Percentiles rank a stretch among this genome's conserved stretches.
These are phyloP conservation scores for Hydropotes inermis DNA, from an alignment of 2,113 vertebrate species.

Conservation along the genomic window DNA sequence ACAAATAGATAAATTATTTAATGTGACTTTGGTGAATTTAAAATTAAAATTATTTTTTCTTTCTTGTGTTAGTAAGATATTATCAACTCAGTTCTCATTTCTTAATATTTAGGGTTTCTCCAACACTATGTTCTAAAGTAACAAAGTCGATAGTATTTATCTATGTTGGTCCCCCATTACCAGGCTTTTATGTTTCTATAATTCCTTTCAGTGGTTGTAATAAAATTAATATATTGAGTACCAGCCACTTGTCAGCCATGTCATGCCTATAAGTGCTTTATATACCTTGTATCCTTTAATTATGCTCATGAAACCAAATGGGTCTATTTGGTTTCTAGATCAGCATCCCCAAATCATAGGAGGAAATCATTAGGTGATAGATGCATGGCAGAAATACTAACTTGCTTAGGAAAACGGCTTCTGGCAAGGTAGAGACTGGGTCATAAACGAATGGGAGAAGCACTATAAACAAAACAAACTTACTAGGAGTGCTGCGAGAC, in stretches of 20 bases:
- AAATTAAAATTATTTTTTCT: not conserved
- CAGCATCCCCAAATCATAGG: not conserved
- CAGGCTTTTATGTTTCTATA: not conserved
- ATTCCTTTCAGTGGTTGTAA: not conserved
- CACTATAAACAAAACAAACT: not conserved
- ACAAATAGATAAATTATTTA: not conserved
- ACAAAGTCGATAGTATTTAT: not conserved
- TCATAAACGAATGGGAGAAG: not conserved
- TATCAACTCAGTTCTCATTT: not conserved
- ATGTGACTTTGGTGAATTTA: not conserved
- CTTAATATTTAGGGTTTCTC: not conserved
- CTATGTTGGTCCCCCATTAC: not conserved
- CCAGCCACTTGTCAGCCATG: not conserved
- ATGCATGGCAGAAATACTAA: not conserved
- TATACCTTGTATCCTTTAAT: not conserved
- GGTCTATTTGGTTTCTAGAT: conserved; percentile 20
- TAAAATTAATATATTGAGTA: not conserved
- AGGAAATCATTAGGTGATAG: not conserved
- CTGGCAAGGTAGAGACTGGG: not conserved
- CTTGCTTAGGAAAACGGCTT: conserved; percentile 18
- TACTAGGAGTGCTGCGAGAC: not conserved
- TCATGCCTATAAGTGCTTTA: not conserved
- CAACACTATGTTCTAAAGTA: not conserved
- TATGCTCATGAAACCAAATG: conserved; percentile 36
- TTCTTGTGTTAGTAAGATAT: not conserved